phyloP scores from a whole-genome alignment of 2,888 invertebrate species.

The Tortricodes alternella region DNA sequence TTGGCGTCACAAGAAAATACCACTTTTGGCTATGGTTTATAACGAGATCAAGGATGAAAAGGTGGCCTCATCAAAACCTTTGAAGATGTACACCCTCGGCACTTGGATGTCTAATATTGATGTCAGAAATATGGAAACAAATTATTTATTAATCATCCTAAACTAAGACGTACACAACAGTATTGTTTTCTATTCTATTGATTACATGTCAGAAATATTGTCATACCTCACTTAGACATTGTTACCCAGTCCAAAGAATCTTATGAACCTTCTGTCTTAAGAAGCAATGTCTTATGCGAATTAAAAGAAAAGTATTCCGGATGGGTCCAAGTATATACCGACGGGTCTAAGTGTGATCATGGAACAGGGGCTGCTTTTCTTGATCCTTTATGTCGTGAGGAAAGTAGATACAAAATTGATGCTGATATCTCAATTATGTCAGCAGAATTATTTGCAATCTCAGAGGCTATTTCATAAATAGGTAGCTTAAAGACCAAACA shows the following conservation, averaged over 20 bases:
- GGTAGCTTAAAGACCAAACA: neutral
- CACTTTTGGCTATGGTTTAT: neutral
- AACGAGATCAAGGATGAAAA: neutral
- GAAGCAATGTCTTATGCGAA: no score
- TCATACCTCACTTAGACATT: no score
- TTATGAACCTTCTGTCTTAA: no score
- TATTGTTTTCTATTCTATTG: no score
- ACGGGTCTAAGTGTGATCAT: neutral
- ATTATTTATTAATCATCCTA: no score
- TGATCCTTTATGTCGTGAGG: neutral
- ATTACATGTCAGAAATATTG: no score
- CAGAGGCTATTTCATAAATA: slow-evolving; percentile 27
- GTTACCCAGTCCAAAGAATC: no score
- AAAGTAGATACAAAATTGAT: slow-evolving; percentile 1
- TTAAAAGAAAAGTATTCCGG: neutral
- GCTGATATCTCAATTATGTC: slow-evolving; percentile 28
- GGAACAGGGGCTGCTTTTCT: neutral
- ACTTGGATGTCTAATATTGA: no score
- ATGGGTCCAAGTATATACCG: neutral
- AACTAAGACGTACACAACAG: no score
- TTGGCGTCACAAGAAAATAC: neutral
- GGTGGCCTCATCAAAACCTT: neutral
- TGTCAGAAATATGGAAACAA: no score
- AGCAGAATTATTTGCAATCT: slow-evolving; percentile 28
- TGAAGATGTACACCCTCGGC: neutral